Percentiles rank a stretch among this genome's conserved stretches.
These are phyloP conservation scores for Silurus meridionalis DNA, from an alignment of 2,113 vertebrate species.

Conservation along the genomic window DNA sequence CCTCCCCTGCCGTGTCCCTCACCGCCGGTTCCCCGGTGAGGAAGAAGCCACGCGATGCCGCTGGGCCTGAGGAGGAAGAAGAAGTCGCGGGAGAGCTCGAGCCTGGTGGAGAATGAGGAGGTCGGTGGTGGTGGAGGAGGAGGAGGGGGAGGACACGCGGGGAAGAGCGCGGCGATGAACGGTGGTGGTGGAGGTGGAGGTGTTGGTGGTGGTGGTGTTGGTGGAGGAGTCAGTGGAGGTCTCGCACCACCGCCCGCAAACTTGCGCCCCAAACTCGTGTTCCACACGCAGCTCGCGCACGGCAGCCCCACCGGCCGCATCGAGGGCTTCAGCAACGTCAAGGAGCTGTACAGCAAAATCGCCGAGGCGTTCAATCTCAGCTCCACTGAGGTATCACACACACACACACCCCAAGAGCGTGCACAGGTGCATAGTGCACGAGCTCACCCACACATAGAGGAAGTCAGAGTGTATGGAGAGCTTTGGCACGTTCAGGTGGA, in stretches of 20 bases:
- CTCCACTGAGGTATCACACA: conserved; percentile 77
- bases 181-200: conserved; percentile 50
- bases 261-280: conserved; percentile 77
- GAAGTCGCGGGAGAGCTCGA: conserved; percentile 72
- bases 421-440: not conserved
- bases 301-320: conserved; percentile 87
- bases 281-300: conserved; percentile 91
- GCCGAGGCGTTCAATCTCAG: conserved; percentile 77
- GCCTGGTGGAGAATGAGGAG: conserved; percentile 81
- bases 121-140: conserved; percentile 70
- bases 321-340: conserved; percentile 84
- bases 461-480: not conserved
- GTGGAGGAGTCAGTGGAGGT: conserved; percentile 55
- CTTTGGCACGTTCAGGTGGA: too few relatives aligned
- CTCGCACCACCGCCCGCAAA: conserved; percentile 65
- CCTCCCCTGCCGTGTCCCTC: not conserved
- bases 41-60: conserved; percentile 75
- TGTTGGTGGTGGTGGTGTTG: conserved; percentile 31
- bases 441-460: not conserved
- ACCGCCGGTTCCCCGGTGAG: not conserved
- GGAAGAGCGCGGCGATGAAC: conserved; percentile 55
- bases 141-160: conserved; percentile 70
- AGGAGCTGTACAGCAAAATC: conserved; percentile 84
- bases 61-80: conserved; percentile 83
- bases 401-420: not conserved